These are phyloP conservation scores for Lasioglossum vierecki DNA, from an alignment of 2,888 invertebrate genomes.

Conservation along the genomic window DNA sequence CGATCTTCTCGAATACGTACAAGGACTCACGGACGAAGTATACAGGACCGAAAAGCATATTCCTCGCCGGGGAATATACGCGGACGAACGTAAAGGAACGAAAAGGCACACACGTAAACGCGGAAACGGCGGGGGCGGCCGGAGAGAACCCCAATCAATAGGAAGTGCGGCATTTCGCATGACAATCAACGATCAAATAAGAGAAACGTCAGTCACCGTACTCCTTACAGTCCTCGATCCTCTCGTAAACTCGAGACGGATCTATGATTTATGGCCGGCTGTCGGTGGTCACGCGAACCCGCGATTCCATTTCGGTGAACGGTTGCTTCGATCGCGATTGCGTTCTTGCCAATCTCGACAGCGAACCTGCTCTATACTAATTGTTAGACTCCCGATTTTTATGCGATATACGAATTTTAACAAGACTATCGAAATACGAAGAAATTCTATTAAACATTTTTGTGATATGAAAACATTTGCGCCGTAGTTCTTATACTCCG, in stretches of 20 bases:
- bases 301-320: slow-evolving; percentile 30
- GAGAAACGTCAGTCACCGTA: slow-evolving; percentile 75
- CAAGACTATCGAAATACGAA: too few species aligned
- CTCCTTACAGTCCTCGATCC: slow-evolving; percentile 40
- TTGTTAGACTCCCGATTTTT: not conserved
- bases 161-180: slow-evolving; percentile 79
- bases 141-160: slow-evolving; percentile 74
- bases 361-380: not conserved
- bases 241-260: slow-evolving; percentile 12
- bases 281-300: slow-evolving; percentile 37
- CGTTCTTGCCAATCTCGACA: not conserved
- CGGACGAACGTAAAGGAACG: slow-evolving; percentile 29
- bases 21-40: slow-evolving; percentile 11
- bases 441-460: too few species aligned
- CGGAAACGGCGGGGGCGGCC: slow-evolving; percentile 19
- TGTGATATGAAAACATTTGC: too few species aligned
- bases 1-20: slow-evolving; percentile 52
- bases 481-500: too few species aligned
- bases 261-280: slow-evolving; percentile 37
- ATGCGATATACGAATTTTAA: not conserved
- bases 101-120: slow-evolving; percentile 59
- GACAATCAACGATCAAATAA: slow-evolving; percentile 81
- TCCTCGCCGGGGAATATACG: slow-evolving; percentile 10
- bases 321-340: not conserved
- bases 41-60: slow-evolving; percentile 34